Conservation (phyloP, 1,140 invertebrate species). For the Gonioctena quinquepunctata region DNA sequence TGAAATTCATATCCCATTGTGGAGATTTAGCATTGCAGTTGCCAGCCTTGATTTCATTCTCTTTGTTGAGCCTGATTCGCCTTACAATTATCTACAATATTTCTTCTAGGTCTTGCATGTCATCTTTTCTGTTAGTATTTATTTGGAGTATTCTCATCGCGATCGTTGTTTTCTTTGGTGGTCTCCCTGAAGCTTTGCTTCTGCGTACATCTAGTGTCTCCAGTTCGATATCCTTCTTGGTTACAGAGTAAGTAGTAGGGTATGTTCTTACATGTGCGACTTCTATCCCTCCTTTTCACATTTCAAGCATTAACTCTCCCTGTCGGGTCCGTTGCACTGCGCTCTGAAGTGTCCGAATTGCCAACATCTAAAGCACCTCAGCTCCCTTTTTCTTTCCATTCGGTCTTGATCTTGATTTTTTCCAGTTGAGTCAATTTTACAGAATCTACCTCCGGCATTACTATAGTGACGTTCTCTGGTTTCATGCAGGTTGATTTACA, state of each 20-base stretch:
- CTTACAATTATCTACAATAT: too few species aligned
- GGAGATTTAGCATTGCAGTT: too few species aligned
- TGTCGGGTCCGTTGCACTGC: slow-evolving; percentile 7
- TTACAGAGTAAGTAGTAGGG: neutral
- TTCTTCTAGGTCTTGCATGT: too few species aligned
- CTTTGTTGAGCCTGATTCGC: too few species aligned
- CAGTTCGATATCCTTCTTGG: slow-evolving; percentile 7
- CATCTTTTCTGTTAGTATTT: too few species aligned
- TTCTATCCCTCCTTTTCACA: slow-evolving; percentile 15
- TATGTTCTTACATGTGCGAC: neutral
- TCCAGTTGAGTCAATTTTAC: neutral
- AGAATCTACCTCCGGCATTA: neutral
- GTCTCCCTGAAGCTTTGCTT: too few species aligned
- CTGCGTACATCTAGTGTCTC: too few species aligned
- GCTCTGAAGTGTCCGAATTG: slow-evolving; percentile 6
- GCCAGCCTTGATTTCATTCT: too few species aligned
- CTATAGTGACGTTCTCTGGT: neutral
- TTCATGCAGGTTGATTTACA: too few species aligned
- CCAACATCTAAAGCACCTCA: slow-evolving; percentile 19
- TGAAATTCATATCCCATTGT: too few species aligned
- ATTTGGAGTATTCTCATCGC: too few species aligned
- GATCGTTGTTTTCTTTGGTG: too few species aligned
- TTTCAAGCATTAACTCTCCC: neutral
- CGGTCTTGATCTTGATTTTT: slow-evolving; percentile 6
- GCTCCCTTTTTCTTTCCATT: neutral